Evolutionary conservation across 2,888 invertebrate species (phyloP).

Genomic region (Acheta domesticus): DNA sequence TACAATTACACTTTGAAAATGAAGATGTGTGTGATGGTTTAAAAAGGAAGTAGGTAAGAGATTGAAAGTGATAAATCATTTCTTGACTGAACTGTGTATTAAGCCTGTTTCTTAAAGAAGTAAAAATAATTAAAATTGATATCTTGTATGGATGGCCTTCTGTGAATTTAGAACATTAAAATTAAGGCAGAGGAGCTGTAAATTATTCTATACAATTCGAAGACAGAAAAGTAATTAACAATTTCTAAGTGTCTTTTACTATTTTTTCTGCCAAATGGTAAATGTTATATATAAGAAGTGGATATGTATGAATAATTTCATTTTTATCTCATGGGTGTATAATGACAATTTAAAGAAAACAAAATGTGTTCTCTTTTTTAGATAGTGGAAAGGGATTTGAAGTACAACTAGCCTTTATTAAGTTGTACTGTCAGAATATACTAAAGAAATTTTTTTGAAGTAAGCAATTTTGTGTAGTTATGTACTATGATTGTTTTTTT

Average conservation of each 20-base stretch:
- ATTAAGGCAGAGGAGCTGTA: not conserved
- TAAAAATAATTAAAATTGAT: no score
- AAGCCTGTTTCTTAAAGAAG: no score
- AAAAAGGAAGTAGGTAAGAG: no score
- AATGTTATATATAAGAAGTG: constrained; percentile 1
- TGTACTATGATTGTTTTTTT: constrained; percentile 3
- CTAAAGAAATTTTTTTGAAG: not conserved
- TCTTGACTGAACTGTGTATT: no score
- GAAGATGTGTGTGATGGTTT: no score
- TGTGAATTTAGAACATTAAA: no score
- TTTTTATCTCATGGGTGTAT: not conserved
- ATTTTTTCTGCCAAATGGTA: not conserved
- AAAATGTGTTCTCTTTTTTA: constrained; percentile 7
- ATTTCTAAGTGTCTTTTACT: not conserved
- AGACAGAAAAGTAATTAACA: not conserved
- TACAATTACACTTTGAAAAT: no score
- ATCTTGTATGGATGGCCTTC: no score
- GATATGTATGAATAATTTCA: constrained; percentile 5
- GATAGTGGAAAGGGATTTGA: constrained; percentile 10
- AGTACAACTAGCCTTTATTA: not conserved
- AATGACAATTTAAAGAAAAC: not conserved
- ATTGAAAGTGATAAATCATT: no score
- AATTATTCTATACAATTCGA: constrained; percentile 1
- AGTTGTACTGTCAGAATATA: not conserved
- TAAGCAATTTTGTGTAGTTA: constrained; percentile 6